phyloP scores from a whole-genome alignment of 2,113 vertebrate species.

The Thomomys bottae region DNA sequence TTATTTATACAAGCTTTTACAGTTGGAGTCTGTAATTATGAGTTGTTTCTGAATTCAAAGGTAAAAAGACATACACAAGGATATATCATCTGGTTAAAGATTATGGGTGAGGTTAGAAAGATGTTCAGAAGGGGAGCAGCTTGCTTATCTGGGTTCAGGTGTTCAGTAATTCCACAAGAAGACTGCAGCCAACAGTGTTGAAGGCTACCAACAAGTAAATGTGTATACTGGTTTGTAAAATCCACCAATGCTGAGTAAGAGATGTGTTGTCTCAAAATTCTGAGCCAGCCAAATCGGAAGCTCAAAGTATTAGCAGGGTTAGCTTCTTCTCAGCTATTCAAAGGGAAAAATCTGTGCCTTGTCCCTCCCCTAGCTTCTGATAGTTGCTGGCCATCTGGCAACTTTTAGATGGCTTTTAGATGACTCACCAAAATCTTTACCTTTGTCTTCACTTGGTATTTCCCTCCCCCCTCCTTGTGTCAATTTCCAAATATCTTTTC shows the following conservation, averaged over 20 bases:
- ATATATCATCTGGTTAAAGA: not conserved
- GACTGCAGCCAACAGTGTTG: not conserved
- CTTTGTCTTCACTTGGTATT: not conserved
- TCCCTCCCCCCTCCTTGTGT: not conserved
- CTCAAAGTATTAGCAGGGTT: not conserved
- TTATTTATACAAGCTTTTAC: not conserved
- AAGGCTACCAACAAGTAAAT: not conserved
- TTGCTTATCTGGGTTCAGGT: not conserved
- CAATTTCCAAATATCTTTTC: not conserved
- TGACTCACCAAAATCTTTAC: not conserved
- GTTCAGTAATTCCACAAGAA: not conserved
- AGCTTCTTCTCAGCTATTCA: not conserved
- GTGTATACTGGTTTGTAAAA: not conserved
- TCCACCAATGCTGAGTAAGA: not conserved
- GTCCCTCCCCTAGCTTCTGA: not conserved
- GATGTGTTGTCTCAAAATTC: not conserved
- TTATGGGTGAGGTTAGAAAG: not conserved
- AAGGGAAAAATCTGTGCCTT: not conserved
- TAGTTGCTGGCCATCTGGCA: not conserved
- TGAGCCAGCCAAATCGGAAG: not conserved
- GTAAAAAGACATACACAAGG: not conserved
- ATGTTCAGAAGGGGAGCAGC: not conserved
- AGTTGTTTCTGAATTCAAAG: slow-evolving; percentile 25
- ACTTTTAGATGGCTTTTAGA: not conserved
- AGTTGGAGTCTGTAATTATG: not conserved